Evolutionary conservation across 2,113 vertebrate species (phyloP).

Genomic region (Lathamus discolor): DNA sequence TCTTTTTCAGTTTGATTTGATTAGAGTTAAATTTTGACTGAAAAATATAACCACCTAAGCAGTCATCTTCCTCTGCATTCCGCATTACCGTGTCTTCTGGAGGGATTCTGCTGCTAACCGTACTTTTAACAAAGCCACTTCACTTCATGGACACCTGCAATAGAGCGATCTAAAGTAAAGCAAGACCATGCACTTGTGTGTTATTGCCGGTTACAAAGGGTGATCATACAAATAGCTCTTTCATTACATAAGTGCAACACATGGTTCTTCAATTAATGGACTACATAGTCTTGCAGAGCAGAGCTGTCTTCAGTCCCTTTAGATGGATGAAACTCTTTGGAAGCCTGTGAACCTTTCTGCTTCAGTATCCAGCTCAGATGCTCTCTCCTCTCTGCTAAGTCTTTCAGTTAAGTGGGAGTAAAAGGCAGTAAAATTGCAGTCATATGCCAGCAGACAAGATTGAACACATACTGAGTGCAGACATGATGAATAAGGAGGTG

Average conservation of each 20-base stretch:
- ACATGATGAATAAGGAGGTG: constrained; percentile 54
- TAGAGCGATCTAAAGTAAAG: not conserved
- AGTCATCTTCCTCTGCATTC: not conserved
- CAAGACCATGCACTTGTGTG: not conserved
- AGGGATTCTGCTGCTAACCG: not conserved
- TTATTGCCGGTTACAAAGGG: not conserved
- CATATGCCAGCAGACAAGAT: constrained; percentile 50
- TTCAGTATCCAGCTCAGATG: not conserved
- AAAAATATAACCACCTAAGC: not conserved
- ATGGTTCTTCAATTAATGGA: not conserved
- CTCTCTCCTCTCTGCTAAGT: not conserved
- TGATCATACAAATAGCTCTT: not conserved
- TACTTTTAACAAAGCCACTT: not conserved
- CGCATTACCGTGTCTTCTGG: not conserved
- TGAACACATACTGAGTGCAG: constrained; percentile 17
- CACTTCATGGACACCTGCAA: not conserved
- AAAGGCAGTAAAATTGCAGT: constrained; percentile 55
- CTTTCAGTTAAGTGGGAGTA: constrained; percentile 58
- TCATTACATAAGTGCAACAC: not conserved
- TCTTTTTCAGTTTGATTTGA: not conserved
- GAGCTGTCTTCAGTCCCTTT: not conserved
- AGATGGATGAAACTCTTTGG: not conserved
- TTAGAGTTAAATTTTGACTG: not conserved
- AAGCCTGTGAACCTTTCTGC: not conserved
- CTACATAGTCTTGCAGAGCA: not conserved